These are phyloP conservation scores for Wasmannia auropunctata DNA, from an alignment of 1,140 invertebrate species.

Conservation along the genomic window DNA sequence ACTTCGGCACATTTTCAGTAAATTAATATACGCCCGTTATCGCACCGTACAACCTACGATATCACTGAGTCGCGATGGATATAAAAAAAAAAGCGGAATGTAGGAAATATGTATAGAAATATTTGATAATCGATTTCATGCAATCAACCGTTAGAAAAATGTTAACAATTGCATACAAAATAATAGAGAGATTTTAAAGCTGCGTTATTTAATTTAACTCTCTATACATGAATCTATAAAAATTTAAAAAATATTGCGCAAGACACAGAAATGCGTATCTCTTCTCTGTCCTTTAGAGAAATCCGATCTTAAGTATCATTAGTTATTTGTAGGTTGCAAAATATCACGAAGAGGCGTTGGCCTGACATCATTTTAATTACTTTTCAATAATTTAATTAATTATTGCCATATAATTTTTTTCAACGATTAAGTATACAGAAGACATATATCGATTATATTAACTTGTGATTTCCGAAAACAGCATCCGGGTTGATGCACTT, in stretches of 20 bases:
- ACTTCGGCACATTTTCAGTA: background rate
- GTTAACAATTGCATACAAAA: background rate
- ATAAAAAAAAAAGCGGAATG: background rate
- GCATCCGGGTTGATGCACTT: background rate
- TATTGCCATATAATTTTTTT: background rate
- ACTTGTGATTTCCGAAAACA: constrained; percentile 1
- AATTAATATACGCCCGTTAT: background rate
- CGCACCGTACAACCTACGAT: background rate
- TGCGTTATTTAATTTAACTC: background rate
- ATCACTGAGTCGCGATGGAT: background rate
- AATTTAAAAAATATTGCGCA: background rate
- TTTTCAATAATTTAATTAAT: background rate
- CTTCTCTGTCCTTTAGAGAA: background rate
- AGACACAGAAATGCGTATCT: background rate
- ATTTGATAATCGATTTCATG: background rate
- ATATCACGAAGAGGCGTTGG: background rate
- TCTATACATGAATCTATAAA: background rate
- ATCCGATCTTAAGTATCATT: too few species aligned
- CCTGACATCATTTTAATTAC: background rate
- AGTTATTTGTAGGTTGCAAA: background rate
- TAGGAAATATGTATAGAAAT: background rate
- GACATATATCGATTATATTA: background rate
- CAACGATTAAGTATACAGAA: background rate
- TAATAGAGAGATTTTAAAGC: background rate
- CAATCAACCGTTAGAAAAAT: background rate